Base-by-base conservation (phyloP, 2,113 vertebrate genomes). In the Uropsilus gracilis region DNA sequence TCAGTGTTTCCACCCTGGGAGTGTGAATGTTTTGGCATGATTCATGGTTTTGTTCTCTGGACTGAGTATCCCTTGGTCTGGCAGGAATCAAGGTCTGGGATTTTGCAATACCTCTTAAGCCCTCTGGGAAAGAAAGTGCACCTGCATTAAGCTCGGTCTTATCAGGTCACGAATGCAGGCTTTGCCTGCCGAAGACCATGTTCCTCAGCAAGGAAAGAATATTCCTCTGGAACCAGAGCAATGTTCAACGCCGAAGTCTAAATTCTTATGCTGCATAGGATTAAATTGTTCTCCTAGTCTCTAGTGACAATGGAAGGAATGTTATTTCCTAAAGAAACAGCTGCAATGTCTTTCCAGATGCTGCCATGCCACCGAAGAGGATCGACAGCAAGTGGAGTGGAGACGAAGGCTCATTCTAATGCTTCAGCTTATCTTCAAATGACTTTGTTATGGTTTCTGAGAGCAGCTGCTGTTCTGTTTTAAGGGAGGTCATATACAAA, bases 91-190 rank as follows among this genome's bases (percentile, higher is more conserved):
- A 78, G 87, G 26, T 32, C 81, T 90, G 61, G n/a, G 81, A 57
- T 96, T 95, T 96, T 90, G 90, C 69, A 96, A 73, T 94, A 94
- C 94, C 95, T 96, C 95, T 53, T 94, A 0, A 83, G 94, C 86
- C 96, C 96, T 94, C 94, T 88, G 80, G 85, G 88, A 93, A 87
- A 84, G 78, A 73, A 69, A 83, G 28, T 46, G 32, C 68, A 61
- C 55, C 26, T 9, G 55, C 76, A 57, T 37, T 50, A n/a, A 81
- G 68, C 9, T 87, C 30, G 42, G 64, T 93, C 81, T 93, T 69
- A 82, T 88, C 90, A 90, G 55, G 53, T 69, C 37, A 34, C 57
- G 24, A 96, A 76, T 44, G 30, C 32, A 24, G n/a, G 6, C 63
- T 84, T 81, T 81, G 66, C 50, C 55, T 76, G 90, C 80, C 95